phyloP scores from a whole-genome alignment of 2,797 vertebrate species.

The Microctenopoma stevenorrisi region DNA sequence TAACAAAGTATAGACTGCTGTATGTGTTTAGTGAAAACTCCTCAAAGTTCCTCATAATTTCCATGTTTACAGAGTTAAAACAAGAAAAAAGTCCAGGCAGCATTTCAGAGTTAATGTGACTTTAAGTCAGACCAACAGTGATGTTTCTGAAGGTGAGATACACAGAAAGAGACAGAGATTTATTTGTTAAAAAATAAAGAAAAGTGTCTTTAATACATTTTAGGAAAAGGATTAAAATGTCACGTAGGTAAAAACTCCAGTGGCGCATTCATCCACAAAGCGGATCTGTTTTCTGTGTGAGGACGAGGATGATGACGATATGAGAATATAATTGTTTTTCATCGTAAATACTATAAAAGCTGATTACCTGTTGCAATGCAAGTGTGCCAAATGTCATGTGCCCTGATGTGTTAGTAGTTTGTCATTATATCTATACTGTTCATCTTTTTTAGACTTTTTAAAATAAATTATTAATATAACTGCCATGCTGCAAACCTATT shows the following conservation, averaged over 20 bases:
- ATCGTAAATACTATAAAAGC: slow-evolving; percentile 29
- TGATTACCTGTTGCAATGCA: slow-evolving; percentile 25
- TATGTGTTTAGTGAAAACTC: slow-evolving; percentile 12
- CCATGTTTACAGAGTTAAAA: slow-evolving; percentile 1
- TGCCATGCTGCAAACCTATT: slow-evolving; percentile 19
- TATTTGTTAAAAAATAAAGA: slow-evolving; percentile 2
- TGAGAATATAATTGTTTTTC: slow-evolving; percentile 25
- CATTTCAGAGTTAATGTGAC: slow-evolving; percentile 25
- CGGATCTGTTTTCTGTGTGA: slow-evolving; percentile 12
- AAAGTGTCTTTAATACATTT: slow-evolving; percentile 43
- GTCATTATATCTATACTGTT: slow-evolving; percentile 47
- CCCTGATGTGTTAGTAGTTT: slow-evolving; percentile 47
- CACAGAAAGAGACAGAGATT: slow-evolving; percentile 2
- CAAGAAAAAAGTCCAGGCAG: neutral
- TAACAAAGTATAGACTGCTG: slow-evolving; percentile 20
- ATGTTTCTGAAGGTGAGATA: slow-evolving; percentile 6
- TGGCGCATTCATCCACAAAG: slow-evolving; percentile 15
- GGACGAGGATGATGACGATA: slow-evolving; percentile 12
- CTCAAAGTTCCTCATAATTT: slow-evolving; percentile 13
- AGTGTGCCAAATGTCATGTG: slow-evolving; percentile 35
- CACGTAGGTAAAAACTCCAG: slow-evolving; percentile 18
- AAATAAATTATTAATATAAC: slow-evolving; percentile 67
- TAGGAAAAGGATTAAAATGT: slow-evolving; percentile 46
- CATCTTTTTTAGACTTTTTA: slow-evolving; percentile 65
- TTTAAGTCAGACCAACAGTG: slow-evolving; percentile 8